Conservation (phyloP, 1,140 invertebrate genomes). For the Drosophila tani region DNA sequence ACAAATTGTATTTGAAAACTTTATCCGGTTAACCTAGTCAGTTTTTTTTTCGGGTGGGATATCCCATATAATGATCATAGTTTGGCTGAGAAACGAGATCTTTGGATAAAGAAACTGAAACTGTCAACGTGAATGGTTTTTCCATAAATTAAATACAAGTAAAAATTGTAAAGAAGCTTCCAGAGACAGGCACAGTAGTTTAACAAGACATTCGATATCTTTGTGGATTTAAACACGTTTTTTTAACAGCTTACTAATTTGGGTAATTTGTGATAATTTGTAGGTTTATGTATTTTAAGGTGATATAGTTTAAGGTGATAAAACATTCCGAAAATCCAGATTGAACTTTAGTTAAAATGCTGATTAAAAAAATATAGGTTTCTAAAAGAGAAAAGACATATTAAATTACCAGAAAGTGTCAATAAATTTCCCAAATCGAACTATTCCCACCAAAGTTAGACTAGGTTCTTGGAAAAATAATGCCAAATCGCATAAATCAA, state of each 20-base stretch:
- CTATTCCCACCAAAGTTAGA: not conserved
- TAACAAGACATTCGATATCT: slow-evolving; percentile 1
- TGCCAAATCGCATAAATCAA: slow-evolving; percentile 17
- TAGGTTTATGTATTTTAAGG: not conserved
- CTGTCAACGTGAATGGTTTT: slow-evolving; percentile 36
- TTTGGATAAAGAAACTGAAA: slow-evolving; percentile 12
- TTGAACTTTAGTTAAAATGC: too few species aligned
- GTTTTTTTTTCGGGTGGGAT: slow-evolving; percentile 15
- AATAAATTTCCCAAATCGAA: slow-evolving; percentile 1
- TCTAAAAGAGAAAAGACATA: too few species aligned
- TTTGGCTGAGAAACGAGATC: slow-evolving; percentile 34
- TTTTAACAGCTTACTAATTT: slow-evolving; percentile 17
- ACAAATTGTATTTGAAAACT: slow-evolving; percentile 37
- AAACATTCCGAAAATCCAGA: not conserved
- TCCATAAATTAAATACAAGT: slow-evolving; percentile 33
- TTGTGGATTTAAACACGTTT: slow-evolving; percentile 3
- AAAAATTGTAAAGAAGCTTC: slow-evolving; percentile 11
- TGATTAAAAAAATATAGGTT: not conserved
- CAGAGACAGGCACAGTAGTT: slow-evolving; percentile 11
- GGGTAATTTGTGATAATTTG: not conserved
- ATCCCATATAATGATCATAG: slow-evolving; percentile 34
- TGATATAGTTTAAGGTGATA: not conserved
- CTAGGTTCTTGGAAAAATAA: not conserved
- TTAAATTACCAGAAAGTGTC: not conserved
- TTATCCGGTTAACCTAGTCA: slow-evolving; percentile 51